Conservation (phyloP, 1,140 invertebrate genomes). For the Tetramorium alpestre region DNA sequence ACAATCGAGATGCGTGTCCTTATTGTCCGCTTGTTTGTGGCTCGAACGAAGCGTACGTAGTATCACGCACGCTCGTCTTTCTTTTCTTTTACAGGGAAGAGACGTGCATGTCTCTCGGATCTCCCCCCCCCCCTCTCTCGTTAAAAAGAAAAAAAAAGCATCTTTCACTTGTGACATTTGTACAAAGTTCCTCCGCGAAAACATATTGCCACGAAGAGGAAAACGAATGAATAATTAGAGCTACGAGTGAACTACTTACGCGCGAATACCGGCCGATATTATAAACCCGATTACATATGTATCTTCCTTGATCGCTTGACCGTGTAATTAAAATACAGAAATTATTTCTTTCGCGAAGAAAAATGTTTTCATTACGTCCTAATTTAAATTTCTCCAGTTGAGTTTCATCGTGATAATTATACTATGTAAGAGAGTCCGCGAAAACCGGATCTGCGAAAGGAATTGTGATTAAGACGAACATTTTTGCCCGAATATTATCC, state of each 20-base stretch:
- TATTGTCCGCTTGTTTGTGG: constrained; percentile 80
- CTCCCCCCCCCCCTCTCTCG: not conserved
- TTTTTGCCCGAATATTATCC: constrained; percentile 36
- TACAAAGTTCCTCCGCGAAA: not conserved
- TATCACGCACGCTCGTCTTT: not conserved
- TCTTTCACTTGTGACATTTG: not conserved
- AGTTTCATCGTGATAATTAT: constrained; percentile 31
- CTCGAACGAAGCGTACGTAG: not conserved
- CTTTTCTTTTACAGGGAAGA: constrained; percentile 10
- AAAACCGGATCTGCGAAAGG: constrained; percentile 38
- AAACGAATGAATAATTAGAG: constrained; percentile 11
- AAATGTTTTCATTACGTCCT: constrained; percentile 48
- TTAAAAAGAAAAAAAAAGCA: not conserved
- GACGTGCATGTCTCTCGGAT: not conserved
- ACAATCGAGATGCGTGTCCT: constrained; percentile 76
- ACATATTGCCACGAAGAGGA: not conserved
- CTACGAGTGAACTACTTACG: constrained; percentile 27
- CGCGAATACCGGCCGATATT: not conserved
- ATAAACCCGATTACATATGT: constrained; percentile 6
- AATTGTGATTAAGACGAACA: constrained; percentile 40
- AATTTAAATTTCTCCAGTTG: constrained; percentile 33
- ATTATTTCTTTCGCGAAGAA: constrained; percentile 20
- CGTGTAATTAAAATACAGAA: constrained; percentile 46
- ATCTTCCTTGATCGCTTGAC: not conserved
- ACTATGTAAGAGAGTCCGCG: not conserved